Base-by-base conservation (phyloP, 2,797 vertebrate species). In the Tachyglossus aculeatus region DNA sequence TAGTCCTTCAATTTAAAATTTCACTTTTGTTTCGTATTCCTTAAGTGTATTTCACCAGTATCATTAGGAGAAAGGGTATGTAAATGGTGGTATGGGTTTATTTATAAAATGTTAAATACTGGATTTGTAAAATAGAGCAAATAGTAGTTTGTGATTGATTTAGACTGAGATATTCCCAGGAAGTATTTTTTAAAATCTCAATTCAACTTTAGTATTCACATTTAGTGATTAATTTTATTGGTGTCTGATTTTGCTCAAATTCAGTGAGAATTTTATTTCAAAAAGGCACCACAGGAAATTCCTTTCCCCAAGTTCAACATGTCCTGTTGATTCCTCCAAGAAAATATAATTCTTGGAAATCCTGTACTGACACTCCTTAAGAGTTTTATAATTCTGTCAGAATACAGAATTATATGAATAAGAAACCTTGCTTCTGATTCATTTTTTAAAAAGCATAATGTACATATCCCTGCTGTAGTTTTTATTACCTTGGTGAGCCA, bases 381-480 rank as follows among this genome's bases (percentile, higher is more conserved):
- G 19, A 50, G 54, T 52, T n/a, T 16, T 11, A 9, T 65, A 39
- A 24, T 37, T 15, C 39, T 0, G 16, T 25, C 65, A 62, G 18
- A 29, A 38, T 48, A 22, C 53, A 37, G 38, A 50, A 5, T 48
- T 22, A 22, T 43, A 18, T 22, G 39, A 10, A 48, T 15, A 7
- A 41, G 43, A 8, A 33, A 5, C 11, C 12, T 39, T 18, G 37
- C 32, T 63, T 25, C 39, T 60, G 13, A 62, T 43, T 27, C 22
- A 43, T 2, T 18, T 5, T 77, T 1, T 67, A 65, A 80, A 80
- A 67, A 24, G 13, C 29, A 9, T n/a, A 55, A 48, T 54, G 31
- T 56, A 77, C 64, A 64, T 73, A 62, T 66, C 72, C 19, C 75
- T 32, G 32, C 25, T 72, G 45, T 31, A 55, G 21, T 2, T 14